Conservation (phyloP, 1,140 invertebrate species). For the Condylostylus longicornis region DNA sequence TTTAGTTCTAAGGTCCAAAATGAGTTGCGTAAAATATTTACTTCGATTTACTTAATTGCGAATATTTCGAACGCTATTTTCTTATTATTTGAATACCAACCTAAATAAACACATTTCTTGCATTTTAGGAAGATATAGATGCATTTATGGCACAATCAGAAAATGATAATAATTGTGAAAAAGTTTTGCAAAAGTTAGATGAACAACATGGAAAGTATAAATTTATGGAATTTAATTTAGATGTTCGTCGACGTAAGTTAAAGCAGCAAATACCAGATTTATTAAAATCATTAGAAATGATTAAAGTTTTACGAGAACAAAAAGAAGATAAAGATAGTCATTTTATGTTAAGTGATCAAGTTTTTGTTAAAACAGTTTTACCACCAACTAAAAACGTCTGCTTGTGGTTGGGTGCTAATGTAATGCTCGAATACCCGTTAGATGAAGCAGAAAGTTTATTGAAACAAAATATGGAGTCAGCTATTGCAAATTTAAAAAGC, state of each 20-base stretch:
- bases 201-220: conserved; percentile 92
- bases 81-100: conserved; percentile 1
- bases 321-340: conserved; percentile 75
- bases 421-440: conserved; percentile 94
- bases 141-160: conserved; percentile 73
- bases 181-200: conserved; percentile 70
- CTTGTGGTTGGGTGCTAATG: conserved; percentile 96
- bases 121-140: conserved; percentile 85
- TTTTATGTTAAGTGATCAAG: conserved; percentile 89
- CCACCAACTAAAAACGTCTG: conserved; percentile 88
- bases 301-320: conserved; percentile 71
- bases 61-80: neutral
- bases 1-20: no score
- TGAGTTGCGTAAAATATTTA: no score
- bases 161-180: conserved; percentile 63
- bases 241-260: conserved; percentile 66
- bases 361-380: conserved; percentile 77
- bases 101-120: conserved; percentile 10
- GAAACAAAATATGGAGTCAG: conserved; percentile 74
- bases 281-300: conserved; percentile 79
- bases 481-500: conserved; percentile 66
- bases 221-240: conserved; percentile 87
- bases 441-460: conserved; percentile 81
- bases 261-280: conserved; percentile 87
- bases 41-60: no score